Evolutionary conservation across 2,888 invertebrate species (phyloP), one percentile per base, ranked within the genome.

Genomic region (Lasioglossum zephyrum): DNA sequence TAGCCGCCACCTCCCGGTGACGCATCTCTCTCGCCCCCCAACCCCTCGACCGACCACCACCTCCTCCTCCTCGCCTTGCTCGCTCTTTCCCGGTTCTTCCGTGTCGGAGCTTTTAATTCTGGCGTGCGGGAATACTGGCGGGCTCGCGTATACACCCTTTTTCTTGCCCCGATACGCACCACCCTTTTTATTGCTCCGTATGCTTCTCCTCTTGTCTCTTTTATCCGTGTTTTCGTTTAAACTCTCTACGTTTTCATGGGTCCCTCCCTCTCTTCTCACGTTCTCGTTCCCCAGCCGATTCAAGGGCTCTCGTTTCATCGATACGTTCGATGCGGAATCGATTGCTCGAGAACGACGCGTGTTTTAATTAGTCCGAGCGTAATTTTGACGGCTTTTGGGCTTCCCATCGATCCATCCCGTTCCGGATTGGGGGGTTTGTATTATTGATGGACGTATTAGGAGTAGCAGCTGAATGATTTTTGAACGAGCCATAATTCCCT

Each of bases 1-100:
- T 82, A 84, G 82, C 79, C 83, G 75, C 41, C 86, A 79, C 83
- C 77, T 66, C 81, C 72, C 86, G 74, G 80, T 87, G 87, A 87
- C 87, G 87, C 87, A 86, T 86, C 87, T 80, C 87, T 80, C 82
- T 75, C 80, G 4, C 31, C 75, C 36, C 53, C 9, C 22, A 22
- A 22, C 41, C 73, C 49, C 31, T 41, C 18, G 18, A 26, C 31
- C 13, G 36, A 60, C 47, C 63, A 66, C 26, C 77, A 63, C 73
- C 49, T 66, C 69, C 26, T 36, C 47, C 49, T 66, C 69, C 26
- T 36, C 47, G 22, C 77, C 70, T 85, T 72, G 63, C 79, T 81
- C 60, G 44, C 57, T 78, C 36, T 39, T 47, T 73, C 72, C 31
- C 49, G 74, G 57, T 47, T 47, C 63, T 69, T 36, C 72, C 31